Evolutionary conservation across 2,888 invertebrate genomes (phyloP).

Genomic region (Pristionchus mayeri): DNA sequence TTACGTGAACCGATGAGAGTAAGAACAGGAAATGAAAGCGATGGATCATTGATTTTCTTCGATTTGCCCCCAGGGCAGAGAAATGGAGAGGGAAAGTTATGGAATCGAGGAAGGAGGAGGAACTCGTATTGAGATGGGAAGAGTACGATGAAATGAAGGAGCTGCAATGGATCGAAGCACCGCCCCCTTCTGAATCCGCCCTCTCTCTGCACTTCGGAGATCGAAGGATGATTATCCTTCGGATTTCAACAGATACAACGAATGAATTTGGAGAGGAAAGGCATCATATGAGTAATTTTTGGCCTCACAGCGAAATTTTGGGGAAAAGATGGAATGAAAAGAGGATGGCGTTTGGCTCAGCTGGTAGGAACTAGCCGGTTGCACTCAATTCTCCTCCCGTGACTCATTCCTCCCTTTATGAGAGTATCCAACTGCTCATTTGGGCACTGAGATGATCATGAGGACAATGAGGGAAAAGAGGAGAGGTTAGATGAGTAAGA

Average conservation of each 20-base stretch:
- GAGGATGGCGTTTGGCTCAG: not conserved
- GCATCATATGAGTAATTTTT: not conserved
- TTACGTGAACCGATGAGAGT: not conserved
- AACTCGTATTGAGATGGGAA: not conserved
- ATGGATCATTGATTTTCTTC: slow-evolving; percentile 37
- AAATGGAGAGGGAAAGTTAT: slow-evolving; percentile 25
- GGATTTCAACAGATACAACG: not conserved
- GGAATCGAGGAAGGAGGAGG: not conserved
- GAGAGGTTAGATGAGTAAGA: not conserved
- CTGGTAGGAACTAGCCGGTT: not conserved
- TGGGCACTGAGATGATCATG: not conserved
- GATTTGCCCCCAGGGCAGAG: slow-evolving; percentile 1
- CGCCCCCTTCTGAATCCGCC: slow-evolving; percentile 7
- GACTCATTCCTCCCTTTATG: too few relatives aligned
- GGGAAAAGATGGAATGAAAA: not conserved
- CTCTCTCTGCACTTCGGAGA: not conserved
- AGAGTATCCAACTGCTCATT: not conserved
- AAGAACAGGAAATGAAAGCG: not conserved
- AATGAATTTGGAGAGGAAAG: not conserved
- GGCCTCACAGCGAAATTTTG: not conserved
- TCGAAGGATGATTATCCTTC: not conserved
- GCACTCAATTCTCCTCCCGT: not conserved
- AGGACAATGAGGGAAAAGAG: slow-evolving; percentile 8
- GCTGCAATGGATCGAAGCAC: not conserved
- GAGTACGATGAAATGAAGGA: not conserved